Conservation (phyloP, 2,888 invertebrate genomes). For the Coremacera marginata region DNA sequence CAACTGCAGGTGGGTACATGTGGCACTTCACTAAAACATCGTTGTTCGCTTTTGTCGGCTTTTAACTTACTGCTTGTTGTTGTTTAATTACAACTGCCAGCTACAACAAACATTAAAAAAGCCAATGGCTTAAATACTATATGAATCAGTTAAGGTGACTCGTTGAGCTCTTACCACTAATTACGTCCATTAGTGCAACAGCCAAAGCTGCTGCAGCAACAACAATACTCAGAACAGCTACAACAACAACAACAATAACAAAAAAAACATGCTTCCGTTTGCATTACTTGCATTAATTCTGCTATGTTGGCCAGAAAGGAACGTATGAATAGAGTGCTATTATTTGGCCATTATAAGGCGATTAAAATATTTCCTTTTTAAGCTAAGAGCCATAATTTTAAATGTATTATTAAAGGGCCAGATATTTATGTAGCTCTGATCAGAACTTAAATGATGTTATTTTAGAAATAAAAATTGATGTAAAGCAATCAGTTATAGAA, state of each 20-base stretch:
- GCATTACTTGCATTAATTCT: neutral
- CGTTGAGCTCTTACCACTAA: slow-evolving; percentile 25
- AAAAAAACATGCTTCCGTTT: neutral
- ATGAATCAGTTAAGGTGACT: slow-evolving; percentile 31
- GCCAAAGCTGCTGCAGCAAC: slow-evolving; percentile 6
- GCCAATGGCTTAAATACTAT: slow-evolving; percentile 28
- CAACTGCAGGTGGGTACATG: neutral
- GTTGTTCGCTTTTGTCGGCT: neutral
- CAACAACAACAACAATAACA: slow-evolving; percentile 19
- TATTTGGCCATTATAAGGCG: neutral
- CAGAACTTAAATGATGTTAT: too few species aligned
- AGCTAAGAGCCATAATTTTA: neutral
- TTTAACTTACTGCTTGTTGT: neutral
- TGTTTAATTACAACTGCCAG: neutral
- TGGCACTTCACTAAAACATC: neutral
- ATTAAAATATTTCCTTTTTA: too few species aligned
- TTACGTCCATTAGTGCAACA: slow-evolving; percentile 37
- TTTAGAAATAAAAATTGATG: too few species aligned
- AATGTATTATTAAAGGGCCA: neutral
- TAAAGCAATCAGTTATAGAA: too few species aligned
- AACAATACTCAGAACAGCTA: neutral
- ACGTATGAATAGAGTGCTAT: neutral
- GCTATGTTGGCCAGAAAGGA: neutral
- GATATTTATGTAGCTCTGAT: too few species aligned
- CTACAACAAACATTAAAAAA: slow-evolving; percentile 9